Evolutionary conservation across 2,888 invertebrate genomes (phyloP).

Genomic region (Tinea trinotella): DNA sequence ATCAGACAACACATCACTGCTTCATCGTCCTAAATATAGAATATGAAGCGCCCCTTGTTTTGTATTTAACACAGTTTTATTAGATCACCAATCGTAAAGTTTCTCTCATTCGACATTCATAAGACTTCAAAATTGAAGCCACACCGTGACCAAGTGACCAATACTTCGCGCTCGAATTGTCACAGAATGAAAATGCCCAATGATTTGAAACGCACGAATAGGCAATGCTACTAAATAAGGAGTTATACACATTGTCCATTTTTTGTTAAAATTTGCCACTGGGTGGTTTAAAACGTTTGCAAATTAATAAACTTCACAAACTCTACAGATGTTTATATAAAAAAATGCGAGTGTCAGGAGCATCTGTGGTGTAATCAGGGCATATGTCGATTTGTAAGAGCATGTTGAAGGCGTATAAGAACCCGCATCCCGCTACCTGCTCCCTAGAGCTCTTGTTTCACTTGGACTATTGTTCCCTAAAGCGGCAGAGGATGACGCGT

Average conservation of each 20-base stretch:
- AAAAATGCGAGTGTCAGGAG: neutral
- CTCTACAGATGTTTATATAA: neutral
- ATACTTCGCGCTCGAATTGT: slow-evolving; percentile 41
- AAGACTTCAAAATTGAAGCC: neutral
- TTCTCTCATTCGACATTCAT: neutral
- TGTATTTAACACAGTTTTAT: neutral
- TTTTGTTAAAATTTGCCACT: neutral
- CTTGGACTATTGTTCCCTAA: neutral
- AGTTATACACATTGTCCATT: neutral
- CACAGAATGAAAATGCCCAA: slow-evolving; percentile 34
- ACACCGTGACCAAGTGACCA: slow-evolving; percentile 33
- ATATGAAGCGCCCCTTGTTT: slow-evolving; percentile 18
- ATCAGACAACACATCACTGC: slow-evolving; percentile 47
- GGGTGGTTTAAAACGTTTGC: neutral
- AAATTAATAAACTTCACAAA: neutral
- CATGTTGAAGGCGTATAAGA: slow-evolving; percentile 32
- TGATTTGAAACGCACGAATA: slow-evolving; percentile 36
- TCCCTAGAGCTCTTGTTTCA: slow-evolving; percentile 21
- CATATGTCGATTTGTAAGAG: slow-evolving; percentile 1
- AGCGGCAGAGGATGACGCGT: slow-evolving; percentile 4
- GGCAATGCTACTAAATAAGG: slow-evolving; percentile 5
- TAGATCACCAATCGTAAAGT: neutral
- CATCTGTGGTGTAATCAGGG: slow-evolving; percentile 16
- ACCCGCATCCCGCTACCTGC: slow-evolving; percentile 64
- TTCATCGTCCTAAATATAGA: slow-evolving; percentile 53